Evolutionary conservation across 2,888 invertebrate genomes (phyloP), one percentile per base, ranked within the genome.

Genomic region (Drosophila cognata): DNA sequence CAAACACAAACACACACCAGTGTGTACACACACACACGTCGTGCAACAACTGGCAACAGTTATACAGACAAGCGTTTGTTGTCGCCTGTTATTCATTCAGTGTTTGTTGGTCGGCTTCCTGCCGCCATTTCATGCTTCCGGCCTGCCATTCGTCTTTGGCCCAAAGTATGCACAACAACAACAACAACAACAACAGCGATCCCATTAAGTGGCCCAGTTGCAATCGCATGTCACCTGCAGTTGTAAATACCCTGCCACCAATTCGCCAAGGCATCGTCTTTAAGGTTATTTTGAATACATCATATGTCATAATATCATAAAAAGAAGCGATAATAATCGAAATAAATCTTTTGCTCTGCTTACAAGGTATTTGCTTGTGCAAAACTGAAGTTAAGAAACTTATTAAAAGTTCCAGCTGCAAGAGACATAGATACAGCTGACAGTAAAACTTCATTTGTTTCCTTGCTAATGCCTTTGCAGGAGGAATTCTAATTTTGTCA

Each of bases 41-140:
- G 31, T 65, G 66, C 31, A 68, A 38, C 33, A 56, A 43, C 58
- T 71, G 64, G 67, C 80, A 80, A 80, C 71, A 80, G 62, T 79
- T 69, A 68, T 59, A 72, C 58, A 53, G 66, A 66, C 70, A 43
- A 46, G 51, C 70, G 68, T 50, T 65, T 60, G 76, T 73, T 77
- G 66, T 64, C 58, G 69, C 56, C 52, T 70, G 61, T 71, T 66
- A 56, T 73, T 73, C 70, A 73, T 78, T 73, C 74, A 80, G 72
- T 86, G 81, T 82, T 83, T 82, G 88, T 70, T 79, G 67, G 50
- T 79, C 74, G 71, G 71, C 75, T 84, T 89, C 89, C 84, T 86
- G 87, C 70, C 82, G 86, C 74, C 85, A 79, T 83, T 84, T 78
- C 66, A 72, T 69, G 81, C 74, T 84, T 89, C 89, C 89, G 77